Evolutionary conservation across 2,888 invertebrate species (phyloP).

Genomic region (Acanthoscelides obtectus): DNA sequence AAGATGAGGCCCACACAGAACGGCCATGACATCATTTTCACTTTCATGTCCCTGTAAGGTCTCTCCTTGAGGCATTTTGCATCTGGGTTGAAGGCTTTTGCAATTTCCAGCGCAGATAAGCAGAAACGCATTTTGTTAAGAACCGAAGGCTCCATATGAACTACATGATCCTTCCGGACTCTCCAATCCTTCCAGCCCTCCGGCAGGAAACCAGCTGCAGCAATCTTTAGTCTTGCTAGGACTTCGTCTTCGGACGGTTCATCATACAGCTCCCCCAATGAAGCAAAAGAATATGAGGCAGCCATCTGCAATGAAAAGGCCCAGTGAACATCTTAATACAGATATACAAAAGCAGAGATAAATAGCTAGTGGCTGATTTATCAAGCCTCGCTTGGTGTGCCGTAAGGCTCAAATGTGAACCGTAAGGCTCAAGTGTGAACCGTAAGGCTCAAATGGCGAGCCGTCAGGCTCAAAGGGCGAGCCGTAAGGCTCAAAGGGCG

Average conservation of each 20-base stretch:
- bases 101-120: slow-evolving; percentile 24
- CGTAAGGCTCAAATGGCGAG: too few relatives aligned
- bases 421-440: not conserved
- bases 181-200: slow-evolving; percentile 18
- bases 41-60: slow-evolving; percentile 23
- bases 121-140: slow-evolving; percentile 28
- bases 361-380: too few relatives aligned
- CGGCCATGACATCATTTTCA: slow-evolving; percentile 27
- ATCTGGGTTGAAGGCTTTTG: slow-evolving; percentile 23
- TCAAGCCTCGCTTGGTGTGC: too few relatives aligned
- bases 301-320: too few relatives aligned
- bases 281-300: too few relatives aligned
- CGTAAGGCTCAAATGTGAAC: not conserved
- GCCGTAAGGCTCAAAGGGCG: too few relatives aligned
- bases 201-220: slow-evolving; percentile 3
- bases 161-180: slow-evolving; percentile 4
- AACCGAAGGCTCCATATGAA: slow-evolving; percentile 15
- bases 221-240: not conserved
- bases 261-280: not conserved
- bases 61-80: slow-evolving; percentile 19
- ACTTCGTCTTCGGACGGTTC: too few relatives aligned
- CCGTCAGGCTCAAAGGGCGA: too few relatives aligned
- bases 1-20: slow-evolving; percentile 22
- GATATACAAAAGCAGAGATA: too few relatives aligned
- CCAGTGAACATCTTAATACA: too few relatives aligned